Base-by-base conservation (phyloP, 92 coral and sea anemone species). In the Epizoanthus fatuus region DNA sequence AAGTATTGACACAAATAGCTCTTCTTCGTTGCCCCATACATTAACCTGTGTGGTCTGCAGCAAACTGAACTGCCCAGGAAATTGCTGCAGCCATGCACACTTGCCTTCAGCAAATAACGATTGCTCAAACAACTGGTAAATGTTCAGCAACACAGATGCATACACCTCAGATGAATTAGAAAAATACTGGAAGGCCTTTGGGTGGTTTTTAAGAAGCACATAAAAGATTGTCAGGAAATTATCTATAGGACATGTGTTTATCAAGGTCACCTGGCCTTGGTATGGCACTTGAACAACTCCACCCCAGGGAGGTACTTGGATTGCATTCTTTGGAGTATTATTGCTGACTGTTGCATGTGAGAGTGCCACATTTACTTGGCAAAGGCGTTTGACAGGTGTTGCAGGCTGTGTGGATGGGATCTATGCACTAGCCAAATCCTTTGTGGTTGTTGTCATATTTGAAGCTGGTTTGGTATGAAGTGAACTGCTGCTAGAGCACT, bases 211-310 rank as follows among this genome's bases (percentile, higher is more conserved):
- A 69, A 72, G 53, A 49, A 86, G 65, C 6, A 35, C 84, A 79
- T 90, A 86, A 25, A 90, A 68, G 20, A 90, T 81, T 2, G 83
- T 73, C 63, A 90, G 56, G 45, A 81, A 90, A 67, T 90, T 86
- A n/a, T 90, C 93, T 35, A 86, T 80, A 2, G 86, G 74, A 53
- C 75, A 81, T 5, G 84, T 79, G 60, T 79, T 79, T 13, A 32
- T 19, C 14, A 55, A 9, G 37, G 15, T 16, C 15, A 25, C 1
- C 19, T 15, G 17, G 10, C 56, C 40, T 12, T 58, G 8, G n/a
- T 44, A 16, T 11, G 75, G 75, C 29, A 81, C 0, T 14, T 2
- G 4, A 2, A 81, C 63, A 6, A 17, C 4, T 11, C 74, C 75
- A 12, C 75, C 85, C 85, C 64, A 65, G 3, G 76, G 76, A 1